A percentile compares a stretch with the other conserved stretches of the same genome.
These are phyloP conservation scores for Propithecus coquereli DNA, from an alignment of 2,113 vertebrate genomes.

Conservation along the genomic window DNA sequence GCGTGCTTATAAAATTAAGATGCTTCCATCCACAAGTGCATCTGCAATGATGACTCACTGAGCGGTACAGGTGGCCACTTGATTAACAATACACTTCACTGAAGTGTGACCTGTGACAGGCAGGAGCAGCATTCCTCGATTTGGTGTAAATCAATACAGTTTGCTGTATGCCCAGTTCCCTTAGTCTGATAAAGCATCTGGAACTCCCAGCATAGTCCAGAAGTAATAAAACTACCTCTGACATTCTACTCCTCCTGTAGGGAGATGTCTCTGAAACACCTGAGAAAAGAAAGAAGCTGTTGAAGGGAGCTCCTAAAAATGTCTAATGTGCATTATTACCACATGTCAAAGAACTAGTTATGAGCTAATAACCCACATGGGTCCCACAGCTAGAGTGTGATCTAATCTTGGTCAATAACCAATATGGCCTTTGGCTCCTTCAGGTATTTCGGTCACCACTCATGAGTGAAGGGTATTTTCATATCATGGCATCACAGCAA, in stretches of 20 bases:
- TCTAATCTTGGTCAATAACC: background rate
- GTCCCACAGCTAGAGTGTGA: background rate
- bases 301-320: background rate
- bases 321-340: background rate
- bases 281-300: background rate
- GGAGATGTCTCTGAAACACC: background rate
- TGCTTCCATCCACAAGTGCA: background rate
- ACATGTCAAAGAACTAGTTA: too few species aligned
- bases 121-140: background rate
- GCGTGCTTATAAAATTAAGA: conserved; percentile 59
- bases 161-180: background rate
- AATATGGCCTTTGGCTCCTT: background rate
- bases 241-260: background rate
- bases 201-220: background rate
- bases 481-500: background rate
- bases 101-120: background rate
- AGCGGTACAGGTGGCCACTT: conserved; percentile 47
- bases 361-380: background rate
- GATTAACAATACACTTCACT: conserved; percentile 33
- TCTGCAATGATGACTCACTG: background rate
- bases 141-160: background rate
- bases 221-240: background rate
- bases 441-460: background rate
- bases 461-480: background rate
- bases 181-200: background rate